Base-by-base conservation (phyloP, 2,888 invertebrate genomes). In the Didymodactylos carnosus region DNA sequence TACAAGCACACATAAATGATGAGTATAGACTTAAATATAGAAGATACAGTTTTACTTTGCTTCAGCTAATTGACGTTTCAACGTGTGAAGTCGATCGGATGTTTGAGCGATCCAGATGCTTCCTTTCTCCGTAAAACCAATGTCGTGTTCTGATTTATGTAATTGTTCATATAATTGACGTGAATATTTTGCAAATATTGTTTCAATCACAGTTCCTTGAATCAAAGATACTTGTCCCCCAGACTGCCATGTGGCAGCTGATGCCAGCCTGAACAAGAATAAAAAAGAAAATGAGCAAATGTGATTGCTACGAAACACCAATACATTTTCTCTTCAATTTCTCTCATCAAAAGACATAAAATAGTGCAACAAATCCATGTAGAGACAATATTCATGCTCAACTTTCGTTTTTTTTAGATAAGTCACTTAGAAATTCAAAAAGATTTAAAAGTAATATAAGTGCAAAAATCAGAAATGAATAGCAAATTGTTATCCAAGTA, bases 131-230 rank as follows among this genome's bases (percentile, higher is more conserved):
- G 46, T 39, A 29, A 39, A 75, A 29, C 71, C 75, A 49, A 73
- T 69, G 29, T 49, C 35, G 19, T 40, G 40, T 10, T 69, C 51
- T 71, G 81, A 79, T 14, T 79, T 77, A 70, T 82, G 80, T 72
- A 83, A 78, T 23, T 78, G 73, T 70, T 79, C 78, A 77, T 82
- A 83, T 49, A 83, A 78, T 27, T 79, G 73, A 25, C 78, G 75
- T 71, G 81, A 80, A 76, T 82, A 80, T n/a, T 77, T 77, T 6
- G 77, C 75, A 40, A 82, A 76, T 46, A 88, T 88, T 0, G 91
- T 89, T 84, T 92, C 92, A 0, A 90, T 86, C 74, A 88, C 85
- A 69, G 89, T 89, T 8, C 77, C 75, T 62, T 79, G 78, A 7
- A 80, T 76, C n/a, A 79, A 78, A 11, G 81, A 80, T 23, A 83